A percentile compares a stretch with the other conserved stretches of the same genome.
phyloP scores from a whole-genome alignment of 2,888 invertebrate genomes.

The Cheilosia variabilis region DNA sequence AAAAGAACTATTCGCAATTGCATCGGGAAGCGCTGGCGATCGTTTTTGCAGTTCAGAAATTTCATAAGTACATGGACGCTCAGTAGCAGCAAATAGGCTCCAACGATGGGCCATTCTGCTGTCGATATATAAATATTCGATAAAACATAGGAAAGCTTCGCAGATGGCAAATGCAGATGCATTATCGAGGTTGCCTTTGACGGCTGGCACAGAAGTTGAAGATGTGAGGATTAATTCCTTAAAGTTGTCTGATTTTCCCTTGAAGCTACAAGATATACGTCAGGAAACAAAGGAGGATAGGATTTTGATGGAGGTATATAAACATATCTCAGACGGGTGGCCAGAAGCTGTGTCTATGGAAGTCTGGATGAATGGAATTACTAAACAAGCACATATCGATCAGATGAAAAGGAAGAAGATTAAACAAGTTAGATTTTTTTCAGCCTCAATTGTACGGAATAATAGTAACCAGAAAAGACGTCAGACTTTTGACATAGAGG shows the following conservation, averaged over 20 bases:
- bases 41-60: conserved; percentile 81
- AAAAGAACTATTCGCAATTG: conserved; percentile 77
- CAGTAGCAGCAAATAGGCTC: conserved; percentile 52
- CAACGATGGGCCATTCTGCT: conserved; percentile 45
- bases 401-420: neutral
- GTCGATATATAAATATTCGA: conserved; percentile 41
- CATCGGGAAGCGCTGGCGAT: conserved; percentile 79
- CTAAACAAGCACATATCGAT: neutral
- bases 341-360: neutral
- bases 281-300: conserved; percentile 1
- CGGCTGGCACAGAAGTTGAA: conserved; percentile 6
- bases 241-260: conserved; percentile 38
- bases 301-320: conserved; percentile 6
- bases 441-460: neutral
- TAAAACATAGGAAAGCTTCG: conserved; percentile 47
- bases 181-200: conserved; percentile 66
- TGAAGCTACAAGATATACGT: conserved; percentile 47
- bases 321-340: conserved; percentile 48
- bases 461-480: no score
- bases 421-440: neutral
- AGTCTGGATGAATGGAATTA: neutral
- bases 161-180: conserved; percentile 69
- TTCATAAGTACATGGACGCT: conserved; percentile 80
- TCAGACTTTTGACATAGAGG: no score
- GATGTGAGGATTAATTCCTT: conserved; percentile 56